Evolutionary conservation across 2,113 vertebrate genomes (phyloP).

Genomic region (Peromyscus polionotus): DNA sequence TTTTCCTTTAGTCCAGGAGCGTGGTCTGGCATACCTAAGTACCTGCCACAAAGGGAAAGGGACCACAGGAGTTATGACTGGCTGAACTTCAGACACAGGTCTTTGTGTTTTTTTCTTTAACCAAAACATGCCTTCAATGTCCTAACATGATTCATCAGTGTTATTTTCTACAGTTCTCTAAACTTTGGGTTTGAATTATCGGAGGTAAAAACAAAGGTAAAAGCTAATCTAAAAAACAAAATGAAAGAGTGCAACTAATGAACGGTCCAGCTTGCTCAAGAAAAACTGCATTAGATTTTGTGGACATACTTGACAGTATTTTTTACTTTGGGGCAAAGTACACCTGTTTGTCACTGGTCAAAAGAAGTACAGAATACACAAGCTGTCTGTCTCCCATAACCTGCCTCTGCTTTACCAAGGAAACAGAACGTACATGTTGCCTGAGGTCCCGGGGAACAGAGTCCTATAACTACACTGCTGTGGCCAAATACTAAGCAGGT

Average conservation of each 20-base stretch:
- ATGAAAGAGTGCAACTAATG: neutral
- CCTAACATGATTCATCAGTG: neutral
- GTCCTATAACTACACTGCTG: neutral
- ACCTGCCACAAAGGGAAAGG: too few species aligned
- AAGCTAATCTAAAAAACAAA: neutral
- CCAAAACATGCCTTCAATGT: neutral
- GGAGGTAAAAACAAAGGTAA: neutral
- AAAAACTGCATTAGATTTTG: neutral
- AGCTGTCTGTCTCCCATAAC: neutral
- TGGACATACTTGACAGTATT: neutral
- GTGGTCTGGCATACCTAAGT: neutral
- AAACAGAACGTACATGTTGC: slow-evolving; percentile 1
- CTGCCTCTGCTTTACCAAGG: neutral
- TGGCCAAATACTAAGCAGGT: neutral
- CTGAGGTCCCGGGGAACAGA: neutral
- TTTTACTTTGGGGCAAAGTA: neutral
- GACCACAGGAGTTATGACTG: neutral
- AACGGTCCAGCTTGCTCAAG: neutral
- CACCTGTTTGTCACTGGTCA: neutral
- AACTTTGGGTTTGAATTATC: neutral
- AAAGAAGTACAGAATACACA: neutral
- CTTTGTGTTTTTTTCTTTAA: neutral
- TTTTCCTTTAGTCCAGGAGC: neutral
- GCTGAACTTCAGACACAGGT: neutral
- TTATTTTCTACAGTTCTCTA: neutral